Conservation (phyloP, 2,113 vertebrate species). For the Arenaria interpres region DNA sequence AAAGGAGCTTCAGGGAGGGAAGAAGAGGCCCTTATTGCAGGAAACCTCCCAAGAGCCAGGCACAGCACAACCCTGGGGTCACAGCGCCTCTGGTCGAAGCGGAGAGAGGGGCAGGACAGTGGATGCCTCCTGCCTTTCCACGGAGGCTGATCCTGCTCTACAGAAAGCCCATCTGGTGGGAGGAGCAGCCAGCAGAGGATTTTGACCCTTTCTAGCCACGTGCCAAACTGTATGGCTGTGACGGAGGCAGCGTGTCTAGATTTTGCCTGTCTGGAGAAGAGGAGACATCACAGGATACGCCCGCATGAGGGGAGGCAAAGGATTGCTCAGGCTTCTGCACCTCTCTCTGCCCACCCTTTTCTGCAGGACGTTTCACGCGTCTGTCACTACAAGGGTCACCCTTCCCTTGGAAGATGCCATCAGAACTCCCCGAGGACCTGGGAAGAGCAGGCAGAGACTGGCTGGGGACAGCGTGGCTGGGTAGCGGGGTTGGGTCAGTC, state of each 20-base stretch:
- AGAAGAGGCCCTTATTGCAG: not conserved
- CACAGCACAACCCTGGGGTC: not conserved
- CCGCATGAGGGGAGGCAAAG: not conserved
- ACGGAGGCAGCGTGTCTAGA: not conserved
- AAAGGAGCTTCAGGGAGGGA: not conserved
- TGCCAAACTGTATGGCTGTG: not conserved
- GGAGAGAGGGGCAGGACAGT: not conserved
- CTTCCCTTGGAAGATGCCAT: not conserved
- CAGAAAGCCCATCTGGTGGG: not conserved
- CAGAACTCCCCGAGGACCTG: not conserved
- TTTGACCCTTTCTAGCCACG: not conserved
- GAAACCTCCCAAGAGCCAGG: not conserved
- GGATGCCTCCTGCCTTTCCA: not conserved
- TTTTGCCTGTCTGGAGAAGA: not conserved
- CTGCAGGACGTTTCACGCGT: not conserved
- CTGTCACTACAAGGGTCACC: not conserved
- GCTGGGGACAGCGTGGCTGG: not conserved
- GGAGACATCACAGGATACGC: not conserved
- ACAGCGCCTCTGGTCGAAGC: accelerated
- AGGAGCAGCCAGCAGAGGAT: not conserved
- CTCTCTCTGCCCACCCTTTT: not conserved
- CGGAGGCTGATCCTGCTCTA: accelerated
- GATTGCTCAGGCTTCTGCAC: not conserved
- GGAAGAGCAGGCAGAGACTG: not conserved
- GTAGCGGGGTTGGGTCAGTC: not conserved